Percentiles rank a stretch among this genome's conserved stretches.
Conservation (phyloP, 2,888 invertebrate species). For the Glaucopsyche alexis region DNA sequence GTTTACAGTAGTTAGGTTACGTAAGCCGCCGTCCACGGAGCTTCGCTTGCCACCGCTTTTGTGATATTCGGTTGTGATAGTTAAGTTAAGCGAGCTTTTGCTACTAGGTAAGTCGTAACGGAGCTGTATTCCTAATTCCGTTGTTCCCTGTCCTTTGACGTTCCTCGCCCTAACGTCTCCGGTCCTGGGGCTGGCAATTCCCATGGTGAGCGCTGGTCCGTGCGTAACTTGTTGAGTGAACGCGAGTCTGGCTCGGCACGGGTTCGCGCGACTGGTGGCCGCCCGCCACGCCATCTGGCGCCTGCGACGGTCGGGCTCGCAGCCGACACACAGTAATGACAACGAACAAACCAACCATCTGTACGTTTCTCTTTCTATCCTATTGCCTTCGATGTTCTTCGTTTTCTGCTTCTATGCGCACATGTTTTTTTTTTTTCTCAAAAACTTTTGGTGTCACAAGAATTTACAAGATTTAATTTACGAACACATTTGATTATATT, state of each 20-base stretch:
- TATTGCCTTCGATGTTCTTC: constrained; percentile 41
- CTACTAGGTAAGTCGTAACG: constrained; percentile 53
- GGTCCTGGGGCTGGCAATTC: constrained; percentile 37
- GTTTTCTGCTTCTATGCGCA: constrained; percentile 28
- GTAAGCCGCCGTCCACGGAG: constrained; percentile 78
- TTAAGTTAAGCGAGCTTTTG: constrained; percentile 72
- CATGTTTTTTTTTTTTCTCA: constrained; percentile 26
- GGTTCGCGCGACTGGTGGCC: constrained; percentile 85
- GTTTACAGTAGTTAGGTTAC: constrained; percentile 72
- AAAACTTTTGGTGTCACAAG: neutral
- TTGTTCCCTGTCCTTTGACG: constrained; percentile 28
- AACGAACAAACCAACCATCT: constrained; percentile 78
- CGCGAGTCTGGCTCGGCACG: constrained; percentile 83
- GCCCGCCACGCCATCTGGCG: constrained; percentile 86
- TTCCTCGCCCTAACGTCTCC: too few relatives aligned
- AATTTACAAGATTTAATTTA: neutral
- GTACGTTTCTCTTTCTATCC: constrained; percentile 68
- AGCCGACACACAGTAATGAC: constrained; percentile 75
- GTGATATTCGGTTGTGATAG: constrained; percentile 80
- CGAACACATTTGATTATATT: neutral
- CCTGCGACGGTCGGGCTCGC: constrained; percentile 79
- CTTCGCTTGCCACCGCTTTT: constrained; percentile 77
- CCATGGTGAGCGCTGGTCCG: constrained; percentile 53
- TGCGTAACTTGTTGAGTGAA: constrained; percentile 60
- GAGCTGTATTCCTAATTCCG: constrained; percentile 45